These are phyloP conservation scores for Diaphora mendica DNA, from an alignment of 2,888 invertebrate species.

Conservation along the genomic window DNA sequence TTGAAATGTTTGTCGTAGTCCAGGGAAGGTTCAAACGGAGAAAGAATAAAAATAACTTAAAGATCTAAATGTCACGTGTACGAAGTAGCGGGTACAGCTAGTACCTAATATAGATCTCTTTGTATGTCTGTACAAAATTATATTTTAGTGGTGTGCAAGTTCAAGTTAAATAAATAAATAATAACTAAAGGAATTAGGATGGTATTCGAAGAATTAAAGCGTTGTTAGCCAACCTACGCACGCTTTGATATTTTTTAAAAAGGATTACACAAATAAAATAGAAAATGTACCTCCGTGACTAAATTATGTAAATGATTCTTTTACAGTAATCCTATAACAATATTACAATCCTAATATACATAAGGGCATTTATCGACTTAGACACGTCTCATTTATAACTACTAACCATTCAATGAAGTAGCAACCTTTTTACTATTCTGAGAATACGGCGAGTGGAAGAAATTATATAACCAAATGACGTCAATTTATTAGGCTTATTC, in stretches of 20 bases:
- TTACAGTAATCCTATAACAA: background rate
- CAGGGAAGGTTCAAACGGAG: no score
- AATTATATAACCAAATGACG: constrained; percentile 18
- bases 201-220: no score
- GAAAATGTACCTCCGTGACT: background rate
- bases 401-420: constrained; percentile 14
- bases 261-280: background rate
- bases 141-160: no score
- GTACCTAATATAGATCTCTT: no score
- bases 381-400: constrained; percentile 9
- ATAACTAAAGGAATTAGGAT: background rate
- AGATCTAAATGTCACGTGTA: no score
- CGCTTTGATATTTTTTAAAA: background rate
- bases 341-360: background rate
- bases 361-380: background rate
- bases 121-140: no score
- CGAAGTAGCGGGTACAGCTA: no score
- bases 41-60: no score
- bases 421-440: constrained; percentile 21
- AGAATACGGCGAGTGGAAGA: constrained; percentile 19
- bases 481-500: constrained; percentile 38
- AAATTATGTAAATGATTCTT: background rate
- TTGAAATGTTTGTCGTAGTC: no score
- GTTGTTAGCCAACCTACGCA: background rate
- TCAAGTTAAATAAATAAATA: background rate